Percentiles rank a stretch among this genome's conserved stretches.
phyloP scores from a whole-genome alignment of 2,797 vertebrate genomes.

The Myripristis murdjan region DNA sequence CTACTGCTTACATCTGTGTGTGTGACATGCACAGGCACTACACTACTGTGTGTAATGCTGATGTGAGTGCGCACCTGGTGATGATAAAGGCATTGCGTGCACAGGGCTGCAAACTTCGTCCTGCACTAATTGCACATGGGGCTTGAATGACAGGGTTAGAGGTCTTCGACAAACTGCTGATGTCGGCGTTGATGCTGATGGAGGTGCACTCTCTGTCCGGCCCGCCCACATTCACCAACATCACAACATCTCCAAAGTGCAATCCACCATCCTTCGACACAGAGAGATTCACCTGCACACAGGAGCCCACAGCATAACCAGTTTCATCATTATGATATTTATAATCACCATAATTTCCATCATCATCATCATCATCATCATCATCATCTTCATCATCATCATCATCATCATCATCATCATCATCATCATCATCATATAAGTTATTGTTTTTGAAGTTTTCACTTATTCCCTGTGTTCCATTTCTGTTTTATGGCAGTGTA shows the following conservation, averaged over 20 bases:
- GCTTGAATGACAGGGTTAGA: conserved; percentile 41
- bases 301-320: conserved; percentile 8
- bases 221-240: conserved; percentile 85
- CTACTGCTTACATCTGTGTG: neutral
- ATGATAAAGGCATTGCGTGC: conserved; percentile 89
- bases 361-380: neutral
- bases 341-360: neutral
- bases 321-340: neutral
- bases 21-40: neutral
- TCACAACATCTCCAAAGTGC: conserved; percentile 90
- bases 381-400: neutral
- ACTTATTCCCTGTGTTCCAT: too few species aligned
- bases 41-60: neutral
- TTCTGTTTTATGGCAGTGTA: too few species aligned
- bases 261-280: conserved; percentile 85
- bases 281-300: conserved; percentile 85
- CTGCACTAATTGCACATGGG: conserved; percentile 86
- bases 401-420: neutral
- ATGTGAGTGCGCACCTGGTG: conserved; percentile 84
- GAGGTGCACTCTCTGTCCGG: conserved; percentile 62
- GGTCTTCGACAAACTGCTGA: conserved; percentile 63
- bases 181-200: conserved; percentile 86
- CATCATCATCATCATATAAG: neutral
- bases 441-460: too few species aligned
- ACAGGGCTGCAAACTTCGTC: conserved; percentile 66